A percentile compares a stretch with the other conserved stretches of the same genome.
Conservation (phyloP, 2,797 vertebrate species). For the Syndactyla subalaris region DNA sequence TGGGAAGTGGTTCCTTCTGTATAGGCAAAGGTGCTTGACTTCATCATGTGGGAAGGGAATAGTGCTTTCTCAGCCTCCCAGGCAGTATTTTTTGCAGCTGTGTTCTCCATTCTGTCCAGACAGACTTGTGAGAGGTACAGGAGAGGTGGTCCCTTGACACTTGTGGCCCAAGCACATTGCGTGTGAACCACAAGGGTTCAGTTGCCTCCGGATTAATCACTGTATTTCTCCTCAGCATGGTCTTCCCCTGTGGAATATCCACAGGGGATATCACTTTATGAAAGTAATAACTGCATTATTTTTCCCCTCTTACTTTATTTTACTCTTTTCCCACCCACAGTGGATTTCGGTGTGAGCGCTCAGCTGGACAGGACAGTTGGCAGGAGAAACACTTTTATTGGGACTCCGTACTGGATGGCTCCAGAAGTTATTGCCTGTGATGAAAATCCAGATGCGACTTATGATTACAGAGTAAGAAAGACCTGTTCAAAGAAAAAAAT, state of each 20-base stretch:
- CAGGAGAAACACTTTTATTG: constrained; percentile 97
- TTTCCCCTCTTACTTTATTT: background rate
- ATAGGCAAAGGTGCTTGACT: background rate
- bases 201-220: background rate
- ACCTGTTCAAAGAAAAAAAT: background rate
- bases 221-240: background rate
- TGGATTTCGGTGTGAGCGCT: constrained; percentile 97
- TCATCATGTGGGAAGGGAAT: background rate
- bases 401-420: constrained; percentile 99
- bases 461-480: constrained; percentile 93
- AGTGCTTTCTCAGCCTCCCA: background rate
- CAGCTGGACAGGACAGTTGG: constrained; percentile 97
- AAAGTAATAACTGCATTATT: background rate
- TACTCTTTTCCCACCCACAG: constrained; percentile 72
- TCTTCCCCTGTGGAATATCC: background rate
- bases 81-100: background rate
- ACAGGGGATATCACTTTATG: background rate
- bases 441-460: constrained; percentile 97
- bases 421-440: constrained; percentile 98
- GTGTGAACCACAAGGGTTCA: background rate
- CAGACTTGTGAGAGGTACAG: background rate
- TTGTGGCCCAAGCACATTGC: background rate
- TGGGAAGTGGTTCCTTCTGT: background rate
- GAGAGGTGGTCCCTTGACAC: background rate
- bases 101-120: background rate